A percentile compares a stretch with the other conserved stretches of the same genome.
Conservation (phyloP, 2,113 vertebrate genomes). For the Misgurnus anguillicaudatus region DNA sequence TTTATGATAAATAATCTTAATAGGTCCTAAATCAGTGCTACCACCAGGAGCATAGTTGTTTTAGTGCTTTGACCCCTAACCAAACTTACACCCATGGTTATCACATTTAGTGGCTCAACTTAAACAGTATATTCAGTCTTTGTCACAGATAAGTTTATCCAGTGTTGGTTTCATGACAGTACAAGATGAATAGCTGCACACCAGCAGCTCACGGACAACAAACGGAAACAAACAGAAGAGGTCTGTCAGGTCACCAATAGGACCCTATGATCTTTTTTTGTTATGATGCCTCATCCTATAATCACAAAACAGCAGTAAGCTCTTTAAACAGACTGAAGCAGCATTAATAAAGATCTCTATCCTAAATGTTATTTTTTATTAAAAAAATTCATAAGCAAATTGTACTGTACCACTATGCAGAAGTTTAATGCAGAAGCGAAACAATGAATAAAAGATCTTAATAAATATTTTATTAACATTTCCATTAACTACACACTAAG, state of each 20-base stretch:
- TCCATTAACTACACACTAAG: too few species aligned
- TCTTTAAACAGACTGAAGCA: conserved; percentile 14
- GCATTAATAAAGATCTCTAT: neutral
- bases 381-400: too few species aligned
- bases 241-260: conserved; percentile 47
- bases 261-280: conserved; percentile 24
- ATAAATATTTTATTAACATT: too few species aligned
- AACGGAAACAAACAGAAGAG: conserved; percentile 40
- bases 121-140: neutral
- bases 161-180: conserved; percentile 30
- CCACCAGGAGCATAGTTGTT: too few species aligned
- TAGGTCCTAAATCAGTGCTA: too few species aligned
- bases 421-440: too few species aligned
- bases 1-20: too few species aligned
- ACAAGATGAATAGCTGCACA: conserved; percentile 27
- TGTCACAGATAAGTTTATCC: conserved; percentile 1
- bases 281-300: conserved; percentile 29
- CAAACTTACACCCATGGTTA: neutral
- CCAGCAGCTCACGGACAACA: conserved; percentile 26
- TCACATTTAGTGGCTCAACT: neutral
- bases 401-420: too few species aligned
- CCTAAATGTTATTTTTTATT: neutral
- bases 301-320: neutral
- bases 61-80: too few species aligned
- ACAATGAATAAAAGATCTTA: too few species aligned